Evolutionary conservation across 2,113 vertebrate species (phyloP).

Genomic region (Saiga tatarica): DNA sequence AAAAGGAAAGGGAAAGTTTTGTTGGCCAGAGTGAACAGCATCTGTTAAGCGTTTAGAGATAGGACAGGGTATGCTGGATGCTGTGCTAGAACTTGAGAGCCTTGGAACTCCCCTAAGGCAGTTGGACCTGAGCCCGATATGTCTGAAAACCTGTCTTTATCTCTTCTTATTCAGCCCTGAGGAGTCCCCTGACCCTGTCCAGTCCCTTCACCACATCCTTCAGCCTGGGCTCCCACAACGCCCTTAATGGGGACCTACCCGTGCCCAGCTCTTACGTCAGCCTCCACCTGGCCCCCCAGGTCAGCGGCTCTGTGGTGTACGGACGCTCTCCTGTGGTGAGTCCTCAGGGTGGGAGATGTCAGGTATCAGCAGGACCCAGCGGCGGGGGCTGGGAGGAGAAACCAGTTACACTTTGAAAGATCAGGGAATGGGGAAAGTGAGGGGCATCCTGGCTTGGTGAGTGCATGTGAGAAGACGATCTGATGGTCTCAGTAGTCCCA

Average conservation of each 20-base stretch:
- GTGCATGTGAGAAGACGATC: not conserved
- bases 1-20: not conserved
- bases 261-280: slow-evolving; percentile 87
- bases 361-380: not conserved
- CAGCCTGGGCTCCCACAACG: slow-evolving; percentile 86
- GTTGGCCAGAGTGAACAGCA: not conserved
- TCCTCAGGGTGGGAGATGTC: fast-evolving
- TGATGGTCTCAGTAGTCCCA: not conserved
- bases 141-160: not conserved
- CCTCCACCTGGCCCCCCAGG: slow-evolving; percentile 90
- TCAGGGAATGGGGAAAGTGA: not conserved
- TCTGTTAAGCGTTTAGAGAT: not conserved
- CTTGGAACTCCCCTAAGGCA: not conserved
- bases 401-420: not conserved
- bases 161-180: slow-evolving; percentile 83
- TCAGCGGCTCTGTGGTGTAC: slow-evolving; percentile 86
- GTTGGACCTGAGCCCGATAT: not conserved
- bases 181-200: slow-evolving; percentile 88
- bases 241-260: slow-evolving; percentile 88
- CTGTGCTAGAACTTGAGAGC: fast-evolving
- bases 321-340: slow-evolving; percentile 90
- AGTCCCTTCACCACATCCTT: slow-evolving; percentile 89
- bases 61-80: fast-evolving
- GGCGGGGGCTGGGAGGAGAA: not conserved
- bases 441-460: not conserved